Conservation (phyloP, 2,888 invertebrate genomes). For the Rhogogaster chlorosoma region DNA sequence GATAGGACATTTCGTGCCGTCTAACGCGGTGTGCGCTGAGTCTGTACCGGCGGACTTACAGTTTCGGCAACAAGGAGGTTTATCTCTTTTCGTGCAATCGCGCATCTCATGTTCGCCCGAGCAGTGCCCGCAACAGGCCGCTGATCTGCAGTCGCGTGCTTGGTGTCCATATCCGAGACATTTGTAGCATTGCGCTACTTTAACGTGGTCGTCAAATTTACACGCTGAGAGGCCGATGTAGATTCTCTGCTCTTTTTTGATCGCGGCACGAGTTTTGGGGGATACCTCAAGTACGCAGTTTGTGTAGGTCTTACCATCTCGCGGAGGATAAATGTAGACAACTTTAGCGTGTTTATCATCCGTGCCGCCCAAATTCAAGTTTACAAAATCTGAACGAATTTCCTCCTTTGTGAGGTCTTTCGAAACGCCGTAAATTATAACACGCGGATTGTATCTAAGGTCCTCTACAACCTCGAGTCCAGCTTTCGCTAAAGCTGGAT, state of each 20-base stretch:
- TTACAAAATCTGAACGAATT: not conserved
- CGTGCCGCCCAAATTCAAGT: not conserved
- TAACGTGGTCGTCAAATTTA: constrained; percentile 50
- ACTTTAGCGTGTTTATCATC: not conserved
- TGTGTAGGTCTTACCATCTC: not conserved
- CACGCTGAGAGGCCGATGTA: constrained; percentile 31
- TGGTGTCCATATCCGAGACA: constrained; percentile 53
- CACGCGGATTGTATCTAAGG: not conserved
- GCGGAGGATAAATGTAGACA: not conserved
- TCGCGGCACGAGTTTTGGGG: not conserved
- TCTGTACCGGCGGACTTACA: not conserved
- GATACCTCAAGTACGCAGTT: not conserved
- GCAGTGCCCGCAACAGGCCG: not conserved
- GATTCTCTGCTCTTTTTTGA: not conserved
- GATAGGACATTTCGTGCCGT: not conserved
- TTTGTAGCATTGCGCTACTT: constrained; percentile 53
- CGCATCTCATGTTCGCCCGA: not conserved
- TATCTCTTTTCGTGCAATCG: not conserved
- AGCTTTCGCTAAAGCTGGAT: not conserved
- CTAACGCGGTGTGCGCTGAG: not conserved
- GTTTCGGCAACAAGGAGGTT: not conserved
- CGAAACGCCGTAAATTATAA: not conserved
- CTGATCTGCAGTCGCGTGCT: constrained; percentile 42
- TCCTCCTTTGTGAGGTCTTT: not conserved
- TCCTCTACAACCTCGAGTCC: not conserved